Evolutionary conservation across 1,140 invertebrate species (phyloP).

Genomic region (Drosophila takahashii): DNA sequence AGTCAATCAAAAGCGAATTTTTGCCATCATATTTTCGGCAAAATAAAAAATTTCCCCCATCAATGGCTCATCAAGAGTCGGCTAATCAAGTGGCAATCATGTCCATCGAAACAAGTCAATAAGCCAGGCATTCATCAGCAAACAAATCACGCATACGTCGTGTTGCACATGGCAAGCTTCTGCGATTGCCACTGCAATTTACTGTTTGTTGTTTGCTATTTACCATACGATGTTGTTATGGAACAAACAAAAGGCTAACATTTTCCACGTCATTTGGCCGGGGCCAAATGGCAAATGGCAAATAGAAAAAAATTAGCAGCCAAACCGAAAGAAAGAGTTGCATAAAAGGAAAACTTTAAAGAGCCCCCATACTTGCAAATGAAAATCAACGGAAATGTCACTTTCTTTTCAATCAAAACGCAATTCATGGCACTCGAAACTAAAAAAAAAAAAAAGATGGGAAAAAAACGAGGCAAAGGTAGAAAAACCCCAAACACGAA

Average conservation of each 20-base stretch:
- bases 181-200: conserved; percentile 50
- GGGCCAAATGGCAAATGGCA: conserved; percentile 7
- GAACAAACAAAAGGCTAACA: conserved; percentile 22
- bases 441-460: conserved; percentile 36
- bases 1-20: background rate
- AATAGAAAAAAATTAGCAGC: conserved; percentile 20
- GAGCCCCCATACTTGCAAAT: conserved; percentile 32
- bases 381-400: conserved; percentile 81
- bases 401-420: conserved; percentile 84
- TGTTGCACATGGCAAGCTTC: conserved; percentile 45
- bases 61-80: conserved; percentile 33
- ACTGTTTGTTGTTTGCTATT: conserved; percentile 41
- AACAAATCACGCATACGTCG: conserved; percentile 49
- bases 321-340: conserved; percentile 22
- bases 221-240: conserved; percentile 37
- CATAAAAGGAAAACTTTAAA: conserved; percentile 61
- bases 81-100: conserved; percentile 45
- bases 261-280: conserved; percentile 36
- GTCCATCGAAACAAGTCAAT: conserved; percentile 43
- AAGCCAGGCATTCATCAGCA: conserved; percentile 33
- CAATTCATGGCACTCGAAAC: conserved; percentile 80
- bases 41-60: conserved; percentile 16
- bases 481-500: conserved; percentile 45
- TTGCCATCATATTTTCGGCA: background rate
- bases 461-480: conserved; percentile 1